These are phyloP conservation scores for Urocynchramus pylzowi DNA, from an alignment of 2,113 vertebrate genomes.

Conservation along the genomic window DNA sequence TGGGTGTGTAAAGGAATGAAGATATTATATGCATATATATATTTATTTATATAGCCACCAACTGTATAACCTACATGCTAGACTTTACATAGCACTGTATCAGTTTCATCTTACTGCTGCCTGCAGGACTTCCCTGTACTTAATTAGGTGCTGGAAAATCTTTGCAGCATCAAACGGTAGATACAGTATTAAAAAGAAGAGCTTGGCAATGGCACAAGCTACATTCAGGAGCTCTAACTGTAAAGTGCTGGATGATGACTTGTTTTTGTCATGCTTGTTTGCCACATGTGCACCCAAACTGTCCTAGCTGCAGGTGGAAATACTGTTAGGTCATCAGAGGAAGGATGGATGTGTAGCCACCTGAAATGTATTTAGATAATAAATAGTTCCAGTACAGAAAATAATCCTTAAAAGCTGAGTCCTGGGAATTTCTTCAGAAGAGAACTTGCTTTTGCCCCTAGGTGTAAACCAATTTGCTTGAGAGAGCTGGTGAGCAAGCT, in stretches of 20 bases:
- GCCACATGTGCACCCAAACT: neutral
- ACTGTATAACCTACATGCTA: neutral
- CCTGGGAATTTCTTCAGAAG: neutral
- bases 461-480: neutral
- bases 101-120: slow-evolving; percentile 16
- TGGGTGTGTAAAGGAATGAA: slow-evolving; percentile 8
- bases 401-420: neutral
- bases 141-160: neutral
- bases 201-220: neutral
- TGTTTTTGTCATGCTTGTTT: neutral
- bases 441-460: neutral
- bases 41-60: neutral
- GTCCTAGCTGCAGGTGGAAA: neutral
- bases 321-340: neutral
- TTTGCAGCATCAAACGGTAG: neutral
- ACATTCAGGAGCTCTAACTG: neutral
- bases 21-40: neutral
- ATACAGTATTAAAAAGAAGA: neutral
- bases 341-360: neutral
- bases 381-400: neutral
- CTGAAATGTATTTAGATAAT: neutral
- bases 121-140: slow-evolving; percentile 2
- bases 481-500: neutral
- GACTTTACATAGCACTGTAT: slow-evolving; percentile 16
- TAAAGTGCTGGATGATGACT: fast-evolving